A percentile compares a stretch with the other conserved stretches of the same genome.
Evolutionary conservation across 1,140 invertebrate genomes (phyloP).

Genomic region (Plectus sambesii): DNA sequence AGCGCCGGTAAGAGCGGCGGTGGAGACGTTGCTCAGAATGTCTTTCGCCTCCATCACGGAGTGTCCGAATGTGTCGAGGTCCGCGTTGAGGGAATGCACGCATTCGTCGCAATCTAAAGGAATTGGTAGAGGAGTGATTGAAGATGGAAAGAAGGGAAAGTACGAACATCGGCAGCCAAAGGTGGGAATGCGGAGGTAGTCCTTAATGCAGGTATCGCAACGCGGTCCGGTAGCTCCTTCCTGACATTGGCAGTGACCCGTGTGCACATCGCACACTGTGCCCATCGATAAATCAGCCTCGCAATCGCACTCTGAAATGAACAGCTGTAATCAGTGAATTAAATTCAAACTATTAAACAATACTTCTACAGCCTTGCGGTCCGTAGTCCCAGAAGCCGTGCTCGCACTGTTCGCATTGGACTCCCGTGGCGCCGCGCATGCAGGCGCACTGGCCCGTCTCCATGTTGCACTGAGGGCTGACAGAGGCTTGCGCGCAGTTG

Average conservation of each 20-base stretch:
- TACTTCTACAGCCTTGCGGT: conserved; percentile 70
- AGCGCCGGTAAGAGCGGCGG: conserved; percentile 39
- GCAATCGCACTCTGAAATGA: conserved; percentile 38
- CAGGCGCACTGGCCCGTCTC: conserved; percentile 83
- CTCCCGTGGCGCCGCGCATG: conserved; percentile 81
- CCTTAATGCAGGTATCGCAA: conserved; percentile 38
- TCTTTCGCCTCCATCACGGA: conserved; percentile 7
- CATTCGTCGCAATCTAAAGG: conserved; percentile 41
- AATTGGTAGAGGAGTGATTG: neutral
- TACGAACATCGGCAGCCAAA: conserved; percentile 34
- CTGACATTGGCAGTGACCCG: conserved; percentile 45
- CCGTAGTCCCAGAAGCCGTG: conserved; percentile 87
- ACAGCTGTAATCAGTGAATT: too few relatives aligned
- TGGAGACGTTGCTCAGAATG: conserved; percentile 35
- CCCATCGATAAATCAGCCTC: conserved; percentile 44
- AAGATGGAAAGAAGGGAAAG: neutral
- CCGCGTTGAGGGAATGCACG: conserved; percentile 34
- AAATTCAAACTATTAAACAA: too few relatives aligned
- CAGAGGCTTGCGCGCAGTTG: conserved; percentile 52
- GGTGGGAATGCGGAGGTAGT: conserved; percentile 36
- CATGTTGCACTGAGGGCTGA: conserved; percentile 74
- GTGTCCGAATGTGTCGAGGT: conserved; percentile 28
- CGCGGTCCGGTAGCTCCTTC: conserved; percentile 44
- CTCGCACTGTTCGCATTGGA: conserved; percentile 85
- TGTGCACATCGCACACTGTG: conserved; percentile 42